Percentiles rank a stretch among this genome's conserved stretches.
Evolutionary conservation across 2,888 invertebrate species (phyloP).

Genomic region (Endomychus coccineus): DNA sequence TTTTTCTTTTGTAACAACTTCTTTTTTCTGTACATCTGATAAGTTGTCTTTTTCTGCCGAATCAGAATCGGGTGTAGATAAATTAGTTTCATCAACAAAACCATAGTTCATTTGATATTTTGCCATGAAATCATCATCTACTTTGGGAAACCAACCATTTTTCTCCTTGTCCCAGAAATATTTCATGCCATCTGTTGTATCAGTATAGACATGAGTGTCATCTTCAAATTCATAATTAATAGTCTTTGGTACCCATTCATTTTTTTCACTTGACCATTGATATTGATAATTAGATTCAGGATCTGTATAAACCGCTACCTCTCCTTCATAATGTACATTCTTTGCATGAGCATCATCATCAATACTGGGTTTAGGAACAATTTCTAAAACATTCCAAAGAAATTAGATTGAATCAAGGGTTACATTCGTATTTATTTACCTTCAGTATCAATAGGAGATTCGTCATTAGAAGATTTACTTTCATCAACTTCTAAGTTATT

Average conservation of each 20-base stretch:
- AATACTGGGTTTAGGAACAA: no score
- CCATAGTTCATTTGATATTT: slow-evolving; percentile 94
- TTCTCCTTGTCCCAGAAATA: slow-evolving; percentile 88
- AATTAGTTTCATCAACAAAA: slow-evolving; percentile 60
- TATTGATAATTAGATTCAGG: slow-evolving; percentile 61
- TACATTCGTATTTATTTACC: no score
- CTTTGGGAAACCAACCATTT: slow-evolving; percentile 94
- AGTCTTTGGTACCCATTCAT: slow-evolving; percentile 50
- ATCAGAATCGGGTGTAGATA: slow-evolving; percentile 1
- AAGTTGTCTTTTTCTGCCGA: background rate
- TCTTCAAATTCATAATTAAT: slow-evolving; percentile 62
- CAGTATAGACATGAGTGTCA: slow-evolving; percentile 72
- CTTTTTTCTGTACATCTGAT: background rate
- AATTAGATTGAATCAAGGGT: no score
- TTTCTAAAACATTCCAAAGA: no score
- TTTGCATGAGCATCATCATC: slow-evolving; percentile 41
- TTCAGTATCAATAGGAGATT: no score
- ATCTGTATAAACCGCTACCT: slow-evolving; percentile 67
- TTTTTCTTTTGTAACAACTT: slow-evolving; percentile 5
- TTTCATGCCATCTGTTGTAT: slow-evolving; percentile 79
- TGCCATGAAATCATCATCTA: slow-evolving; percentile 95
- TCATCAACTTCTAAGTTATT: no score
- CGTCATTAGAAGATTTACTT: no score
- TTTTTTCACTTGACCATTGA: slow-evolving; percentile 54
- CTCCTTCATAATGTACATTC: slow-evolving; percentile 63